These are phyloP conservation scores for Bothrops jararaca DNA, from an alignment of 2,113 vertebrate genomes.

Conservation along the genomic window DNA sequence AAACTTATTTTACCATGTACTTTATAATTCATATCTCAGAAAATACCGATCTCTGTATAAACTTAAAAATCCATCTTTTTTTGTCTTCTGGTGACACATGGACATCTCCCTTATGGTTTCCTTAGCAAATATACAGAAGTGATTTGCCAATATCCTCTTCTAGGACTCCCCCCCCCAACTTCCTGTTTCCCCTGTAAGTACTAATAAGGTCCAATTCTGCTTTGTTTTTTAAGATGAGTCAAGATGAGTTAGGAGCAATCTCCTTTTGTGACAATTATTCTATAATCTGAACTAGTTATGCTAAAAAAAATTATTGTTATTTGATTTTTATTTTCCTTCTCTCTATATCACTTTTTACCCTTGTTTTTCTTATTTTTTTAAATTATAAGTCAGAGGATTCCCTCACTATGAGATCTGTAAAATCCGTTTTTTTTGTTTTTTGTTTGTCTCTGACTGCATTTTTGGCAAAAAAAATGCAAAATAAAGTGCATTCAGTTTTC, in stretches of 20 bases:
- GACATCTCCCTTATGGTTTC: neutral
- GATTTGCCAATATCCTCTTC: neutral
- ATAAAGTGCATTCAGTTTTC: neutral
- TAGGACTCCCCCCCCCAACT: neutral
- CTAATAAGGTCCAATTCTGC: neutral
- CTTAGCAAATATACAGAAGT: neutral
- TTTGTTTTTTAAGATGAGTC: neutral
- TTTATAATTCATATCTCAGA: neutral
- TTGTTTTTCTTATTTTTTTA: neutral
- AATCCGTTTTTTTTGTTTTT: neutral
- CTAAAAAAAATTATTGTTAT: neutral
- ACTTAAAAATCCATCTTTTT: neutral
- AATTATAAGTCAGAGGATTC: neutral
- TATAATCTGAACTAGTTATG: neutral
- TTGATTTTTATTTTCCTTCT: neutral
- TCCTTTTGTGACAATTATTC: neutral
- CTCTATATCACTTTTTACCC: neutral
- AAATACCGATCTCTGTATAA: neutral
- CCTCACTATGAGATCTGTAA: neutral
- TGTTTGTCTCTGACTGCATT: neutral
- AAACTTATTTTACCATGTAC: neutral
- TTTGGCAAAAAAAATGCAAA: neutral
- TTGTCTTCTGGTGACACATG: neutral
- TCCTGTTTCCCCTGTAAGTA: neutral
- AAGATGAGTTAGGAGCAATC: neutral